Percentiles rank a stretch among this genome's conserved stretches.
Evolutionary conservation across 2,113 vertebrate genomes (phyloP).

Genomic region (Myxocyprinus asiaticus): DNA sequence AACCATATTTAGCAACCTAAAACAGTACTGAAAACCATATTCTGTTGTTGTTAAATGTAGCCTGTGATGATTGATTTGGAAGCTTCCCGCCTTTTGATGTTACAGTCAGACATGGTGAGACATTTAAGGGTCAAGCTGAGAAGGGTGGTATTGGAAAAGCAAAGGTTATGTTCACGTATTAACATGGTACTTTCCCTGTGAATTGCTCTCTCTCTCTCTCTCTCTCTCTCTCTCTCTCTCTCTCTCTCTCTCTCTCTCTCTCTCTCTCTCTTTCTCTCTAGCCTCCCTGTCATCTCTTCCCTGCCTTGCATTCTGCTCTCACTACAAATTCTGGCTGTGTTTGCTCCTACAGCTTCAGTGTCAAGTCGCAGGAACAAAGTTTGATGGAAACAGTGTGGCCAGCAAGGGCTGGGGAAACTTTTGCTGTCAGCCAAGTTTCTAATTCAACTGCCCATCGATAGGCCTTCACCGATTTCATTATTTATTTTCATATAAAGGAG

Average conservation of each 20-base stretch:
- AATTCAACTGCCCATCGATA: constrained; percentile 57
- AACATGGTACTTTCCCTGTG: constrained; percentile 53
- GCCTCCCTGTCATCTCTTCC: constrained; percentile 7
- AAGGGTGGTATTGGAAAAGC: constrained; percentile 1
- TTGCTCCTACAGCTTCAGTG: constrained; percentile 27
- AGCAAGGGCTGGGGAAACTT: constrained; percentile 33
- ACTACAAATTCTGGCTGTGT: constrained; percentile 6
- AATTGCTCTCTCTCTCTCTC: constrained; percentile 2
- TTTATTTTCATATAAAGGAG: constrained; percentile 57
- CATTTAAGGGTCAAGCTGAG: constrained; percentile 11
- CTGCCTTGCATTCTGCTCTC: constrained; percentile 1
- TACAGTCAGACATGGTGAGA: neutral
- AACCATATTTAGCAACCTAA: too few relatives aligned
- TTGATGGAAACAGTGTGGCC: constrained; percentile 41
- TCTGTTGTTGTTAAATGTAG: neutral
- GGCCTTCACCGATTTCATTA: constrained; percentile 58
- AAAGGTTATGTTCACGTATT: constrained; percentile 67
- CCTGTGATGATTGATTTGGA: constrained; percentile 36
- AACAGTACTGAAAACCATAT: too few relatives aligned
- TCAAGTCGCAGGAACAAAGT: constrained; percentile 43
- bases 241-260: constrained; percentile 18
- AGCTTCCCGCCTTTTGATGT: neutral
- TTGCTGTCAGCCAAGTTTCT: constrained; percentile 53
- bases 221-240: neutral
- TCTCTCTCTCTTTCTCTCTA: constrained; percentile 20